These are phyloP conservation scores for Heliothis virescens DNA, from an alignment of 1,140 invertebrate genomes.

Conservation along the genomic window DNA sequence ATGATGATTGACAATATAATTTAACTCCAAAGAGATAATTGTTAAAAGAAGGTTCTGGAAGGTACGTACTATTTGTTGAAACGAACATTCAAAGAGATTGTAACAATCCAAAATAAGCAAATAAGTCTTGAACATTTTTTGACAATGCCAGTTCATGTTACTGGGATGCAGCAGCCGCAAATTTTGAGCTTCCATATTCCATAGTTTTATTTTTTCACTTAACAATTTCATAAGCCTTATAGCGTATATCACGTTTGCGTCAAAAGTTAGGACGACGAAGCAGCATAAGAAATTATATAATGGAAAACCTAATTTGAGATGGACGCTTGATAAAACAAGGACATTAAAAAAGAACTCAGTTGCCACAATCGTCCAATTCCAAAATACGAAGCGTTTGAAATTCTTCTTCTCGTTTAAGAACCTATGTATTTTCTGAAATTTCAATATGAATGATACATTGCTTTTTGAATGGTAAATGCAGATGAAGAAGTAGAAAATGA, in stretches of 20 bases:
- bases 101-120: background rate
- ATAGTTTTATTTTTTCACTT: background rate
- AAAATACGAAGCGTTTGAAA: background rate
- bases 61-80: background rate
- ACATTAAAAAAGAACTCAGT: too few relatives aligned
- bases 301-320: background rate
- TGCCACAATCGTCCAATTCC: background rate
- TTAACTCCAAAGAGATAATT: background rate
- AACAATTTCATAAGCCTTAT: background rate
- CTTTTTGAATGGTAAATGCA: background rate
- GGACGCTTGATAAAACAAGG: too few relatives aligned
- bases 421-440: conserved; percentile 8
- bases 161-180: background rate
- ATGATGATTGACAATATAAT: background rate
- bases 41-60: background rate
- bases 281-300: background rate
- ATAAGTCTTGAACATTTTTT: background rate
- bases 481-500: background rate
- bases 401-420: background rate
- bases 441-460: background rate
- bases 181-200: background rate
- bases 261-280: background rate
- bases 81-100: background rate
- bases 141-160: background rate
- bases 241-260: background rate